A percentile compares a stretch with the other conserved stretches of the same genome.
Evolutionary conservation across 2,797 vertebrate genomes (phyloP).

Genomic region (Sandelia bainsii): DNA sequence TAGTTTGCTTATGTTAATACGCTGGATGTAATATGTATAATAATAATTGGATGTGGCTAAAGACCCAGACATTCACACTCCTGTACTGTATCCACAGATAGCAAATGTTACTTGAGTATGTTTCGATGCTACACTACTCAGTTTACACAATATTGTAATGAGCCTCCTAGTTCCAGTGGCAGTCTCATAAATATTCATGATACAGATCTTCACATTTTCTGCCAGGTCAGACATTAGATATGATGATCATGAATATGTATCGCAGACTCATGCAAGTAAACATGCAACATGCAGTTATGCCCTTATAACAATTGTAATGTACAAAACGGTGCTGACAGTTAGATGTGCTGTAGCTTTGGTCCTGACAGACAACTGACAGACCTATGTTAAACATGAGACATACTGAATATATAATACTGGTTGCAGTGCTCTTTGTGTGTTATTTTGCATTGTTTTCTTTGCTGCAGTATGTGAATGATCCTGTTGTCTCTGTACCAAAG

Average conservation of each 20-base stretch:
- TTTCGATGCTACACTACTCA: slow-evolving; percentile 6
- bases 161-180: slow-evolving; percentile 3
- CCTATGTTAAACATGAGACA: not conserved
- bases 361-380: too few relatives aligned
- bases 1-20: too few relatives aligned
- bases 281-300: too few relatives aligned
- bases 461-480: too few relatives aligned
- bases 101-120: slow-evolving; percentile 6
- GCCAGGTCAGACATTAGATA: slow-evolving; percentile 19
- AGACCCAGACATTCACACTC: not conserved
- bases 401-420: not conserved
- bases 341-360: not conserved
- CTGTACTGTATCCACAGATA: not conserved
- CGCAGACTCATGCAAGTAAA: not conserved
- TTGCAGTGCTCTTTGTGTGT: not conserved
- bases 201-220: slow-evolving; percentile 18
- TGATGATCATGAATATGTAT: slow-evolving; percentile 22
- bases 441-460: not conserved
- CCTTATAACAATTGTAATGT: not conserved
- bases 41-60: not conserved
- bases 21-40: not conserved
- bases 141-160: slow-evolving; percentile 36
- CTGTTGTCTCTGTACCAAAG: not conserved
- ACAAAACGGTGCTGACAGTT: not conserved
- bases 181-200: slow-evolving; percentile 30